Evolutionary conservation across 37 sponge, comb jelly and placozoan genomes (phyloP).

Genomic region (Hormiphora californensis): DNA sequence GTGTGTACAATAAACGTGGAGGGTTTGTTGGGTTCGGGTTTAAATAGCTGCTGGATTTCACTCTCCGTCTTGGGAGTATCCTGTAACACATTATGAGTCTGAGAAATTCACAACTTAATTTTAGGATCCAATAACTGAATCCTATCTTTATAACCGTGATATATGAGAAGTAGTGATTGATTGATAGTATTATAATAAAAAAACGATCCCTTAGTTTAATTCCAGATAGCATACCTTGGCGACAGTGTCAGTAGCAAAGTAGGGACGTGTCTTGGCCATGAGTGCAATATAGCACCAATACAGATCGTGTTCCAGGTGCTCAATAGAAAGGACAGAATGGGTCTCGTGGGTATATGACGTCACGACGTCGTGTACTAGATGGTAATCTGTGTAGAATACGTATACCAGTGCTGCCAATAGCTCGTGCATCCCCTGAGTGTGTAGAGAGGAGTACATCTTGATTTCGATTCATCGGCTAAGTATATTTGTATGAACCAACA

Average conservation of each 20-base stretch:
- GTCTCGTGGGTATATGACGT: neutral
- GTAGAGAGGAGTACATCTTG: neutral
- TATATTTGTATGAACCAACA: too few species aligned
- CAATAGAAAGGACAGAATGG: neutral
- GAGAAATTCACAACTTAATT: too few species aligned
- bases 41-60: neutral
- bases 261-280: neutral
- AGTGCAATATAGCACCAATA: conserved; percentile 31
- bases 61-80: too few species aligned
- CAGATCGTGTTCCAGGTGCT: conserved; percentile 22
- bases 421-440: conserved; percentile 93
- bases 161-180: too few species aligned
- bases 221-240: too few species aligned
- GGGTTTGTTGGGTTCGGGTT: neutral
- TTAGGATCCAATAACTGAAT: too few species aligned
- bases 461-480: neutral
- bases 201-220: too few species aligned
- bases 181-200: too few species aligned
- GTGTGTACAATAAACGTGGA: conserved; percentile 61
- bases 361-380: conserved; percentile 4
- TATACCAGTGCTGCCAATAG: conserved; percentile 86
- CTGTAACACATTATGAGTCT: too few species aligned
- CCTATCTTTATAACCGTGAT: too few species aligned
- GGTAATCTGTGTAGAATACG: conserved; percentile 62
- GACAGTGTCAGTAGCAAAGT: conserved; percentile 32